phyloP scores from a whole-genome alignment of 2,113 vertebrate genomes.

The Notiomystis cincta region DNA sequence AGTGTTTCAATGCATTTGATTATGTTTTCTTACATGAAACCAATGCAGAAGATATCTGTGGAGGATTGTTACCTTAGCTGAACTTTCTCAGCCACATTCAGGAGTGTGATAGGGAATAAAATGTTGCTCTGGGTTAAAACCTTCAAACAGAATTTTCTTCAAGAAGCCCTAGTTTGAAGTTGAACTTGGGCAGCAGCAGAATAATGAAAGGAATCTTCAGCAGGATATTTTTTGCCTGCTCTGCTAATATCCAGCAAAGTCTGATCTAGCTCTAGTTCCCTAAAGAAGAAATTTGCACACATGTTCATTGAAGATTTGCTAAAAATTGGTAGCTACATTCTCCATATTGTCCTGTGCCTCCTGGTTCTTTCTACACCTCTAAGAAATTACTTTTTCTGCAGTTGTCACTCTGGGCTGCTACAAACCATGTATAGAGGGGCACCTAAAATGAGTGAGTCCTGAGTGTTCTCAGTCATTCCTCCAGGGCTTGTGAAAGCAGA shows the following conservation, averaged over 20 bases:
- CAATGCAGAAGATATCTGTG: neutral
- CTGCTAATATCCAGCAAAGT: neutral
- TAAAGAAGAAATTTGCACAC: neutral
- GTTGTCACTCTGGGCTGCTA: neutral
- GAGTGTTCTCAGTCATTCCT: neutral
- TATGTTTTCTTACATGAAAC: neutral
- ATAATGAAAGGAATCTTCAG: neutral
- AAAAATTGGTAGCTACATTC: neutral
- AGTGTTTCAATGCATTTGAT: neutral
- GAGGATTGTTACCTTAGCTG: neutral
- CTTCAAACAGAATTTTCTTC: conserved; percentile 4
- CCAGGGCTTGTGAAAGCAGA: neutral
- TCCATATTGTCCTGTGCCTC: neutral
- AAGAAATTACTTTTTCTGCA: neutral
- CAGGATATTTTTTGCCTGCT: neutral
- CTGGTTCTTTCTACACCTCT: neutral
- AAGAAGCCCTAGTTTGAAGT: neutral
- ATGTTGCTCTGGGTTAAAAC: neutral
- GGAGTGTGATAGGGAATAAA: neutral
- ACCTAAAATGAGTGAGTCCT: neutral
- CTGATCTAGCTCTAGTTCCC: neutral
- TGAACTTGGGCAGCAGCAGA: neutral
- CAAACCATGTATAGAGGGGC: neutral
- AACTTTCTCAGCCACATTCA: neutral
- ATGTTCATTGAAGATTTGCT: neutral